Percentiles rank a stretch among this genome's conserved stretches.
These are phyloP conservation scores for Epinephelus awoara DNA, from an alignment of 2,797 vertebrate genomes.

Conservation along the genomic window DNA sequence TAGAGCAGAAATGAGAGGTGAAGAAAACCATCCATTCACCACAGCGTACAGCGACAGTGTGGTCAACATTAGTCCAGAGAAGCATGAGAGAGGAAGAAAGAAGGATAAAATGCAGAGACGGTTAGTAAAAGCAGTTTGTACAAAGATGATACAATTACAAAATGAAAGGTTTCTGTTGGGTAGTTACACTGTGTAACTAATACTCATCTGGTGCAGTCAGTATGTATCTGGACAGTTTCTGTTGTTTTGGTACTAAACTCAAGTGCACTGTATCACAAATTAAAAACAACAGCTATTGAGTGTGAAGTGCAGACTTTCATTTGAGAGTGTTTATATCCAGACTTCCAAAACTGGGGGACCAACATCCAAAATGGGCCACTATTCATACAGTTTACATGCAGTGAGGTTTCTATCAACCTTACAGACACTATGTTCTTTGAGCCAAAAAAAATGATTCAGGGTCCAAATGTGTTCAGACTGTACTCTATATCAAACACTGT, in stretches of 20 bases:
- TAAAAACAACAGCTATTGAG: not conserved
- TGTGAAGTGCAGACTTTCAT: not conserved
- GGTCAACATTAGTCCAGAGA: conserved; percentile 43
- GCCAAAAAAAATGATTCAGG: not conserved
- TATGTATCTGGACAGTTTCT: conserved; percentile 2
- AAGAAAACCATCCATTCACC: conserved; percentile 35
- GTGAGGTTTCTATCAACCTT: not conserved
- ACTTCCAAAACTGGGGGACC: not conserved
- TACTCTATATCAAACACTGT: conserved; percentile 13
- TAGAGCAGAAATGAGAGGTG: conserved; percentile 24
- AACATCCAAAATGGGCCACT: not conserved
- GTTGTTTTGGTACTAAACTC: conserved; percentile 9
- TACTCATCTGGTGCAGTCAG: conserved; percentile 4
- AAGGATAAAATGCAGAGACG: conserved; percentile 65
- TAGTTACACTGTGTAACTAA: not conserved
- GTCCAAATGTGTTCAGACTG: conserved; percentile 19
- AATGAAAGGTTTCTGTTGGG: conserved; percentile 26
- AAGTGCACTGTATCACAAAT: not conserved
- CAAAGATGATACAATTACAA: conserved; percentile 46
- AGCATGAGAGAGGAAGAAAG: conserved; percentile 37
- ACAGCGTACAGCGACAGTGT: conserved; percentile 7
- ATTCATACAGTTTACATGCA: not conserved
- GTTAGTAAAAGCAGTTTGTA: conserved; percentile 77
- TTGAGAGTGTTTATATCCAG: not conserved
- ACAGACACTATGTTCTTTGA: not conserved